Evolutionary conservation across 2,888 invertebrate genomes (phyloP).

Genomic region (Drosophila mulleri): DNA sequence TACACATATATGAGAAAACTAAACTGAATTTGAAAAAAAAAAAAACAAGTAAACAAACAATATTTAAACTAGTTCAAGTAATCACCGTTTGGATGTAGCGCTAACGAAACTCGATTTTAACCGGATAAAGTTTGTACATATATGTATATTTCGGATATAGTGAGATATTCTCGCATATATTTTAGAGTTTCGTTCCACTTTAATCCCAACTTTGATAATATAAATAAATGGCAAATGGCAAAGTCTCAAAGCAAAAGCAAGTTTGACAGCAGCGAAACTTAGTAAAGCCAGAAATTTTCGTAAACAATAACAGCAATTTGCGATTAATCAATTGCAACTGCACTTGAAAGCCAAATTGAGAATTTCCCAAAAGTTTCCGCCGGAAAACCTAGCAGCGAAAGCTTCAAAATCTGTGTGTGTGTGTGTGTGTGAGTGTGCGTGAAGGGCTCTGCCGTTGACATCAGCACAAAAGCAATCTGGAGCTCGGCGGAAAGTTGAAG

Average conservation of each 20-base stretch:
- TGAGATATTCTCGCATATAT: not conserved
- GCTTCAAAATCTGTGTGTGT: conserved; percentile 2
- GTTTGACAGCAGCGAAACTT: conserved; percentile 9
- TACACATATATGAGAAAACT: not conserved
- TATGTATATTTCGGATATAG: not conserved
- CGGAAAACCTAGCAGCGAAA: conserved; percentile 19
- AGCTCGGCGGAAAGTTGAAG: conserved; percentile 47
- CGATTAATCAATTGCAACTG: conserved; percentile 62
- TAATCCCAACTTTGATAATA: not conserved
- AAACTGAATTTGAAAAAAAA: not conserved
- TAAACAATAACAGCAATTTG: conserved; percentile 37
- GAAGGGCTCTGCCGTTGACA: conserved; percentile 43
- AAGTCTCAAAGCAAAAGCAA: not conserved
- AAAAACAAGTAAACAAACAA: not conserved
- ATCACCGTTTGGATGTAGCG: not conserved
- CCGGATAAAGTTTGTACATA: not conserved
- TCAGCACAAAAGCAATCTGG: conserved; percentile 31
- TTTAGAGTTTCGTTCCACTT: not conserved
- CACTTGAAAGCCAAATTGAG: conserved; percentile 33
- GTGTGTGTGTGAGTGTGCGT: not conserved
- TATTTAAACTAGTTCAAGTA: not conserved
- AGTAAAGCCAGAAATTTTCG: conserved; percentile 6
- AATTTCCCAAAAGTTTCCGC: conserved; percentile 38
- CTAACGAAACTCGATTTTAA: not conserved
- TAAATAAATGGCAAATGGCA: not conserved